Conservation (phyloP, 2,888 invertebrate genomes). For the Pomacea canaliculata region DNA sequence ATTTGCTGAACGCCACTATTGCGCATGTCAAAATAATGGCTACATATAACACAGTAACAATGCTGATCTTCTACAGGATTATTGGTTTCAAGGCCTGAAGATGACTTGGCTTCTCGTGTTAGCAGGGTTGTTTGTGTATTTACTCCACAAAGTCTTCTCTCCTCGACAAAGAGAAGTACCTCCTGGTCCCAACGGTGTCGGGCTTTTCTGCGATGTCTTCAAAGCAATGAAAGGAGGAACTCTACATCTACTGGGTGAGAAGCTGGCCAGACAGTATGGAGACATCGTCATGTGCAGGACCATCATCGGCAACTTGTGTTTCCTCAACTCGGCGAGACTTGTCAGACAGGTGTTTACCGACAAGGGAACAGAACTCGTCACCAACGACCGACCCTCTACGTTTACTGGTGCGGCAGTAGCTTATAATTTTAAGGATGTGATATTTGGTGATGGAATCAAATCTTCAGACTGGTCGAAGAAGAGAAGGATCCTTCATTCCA, state of each 20-base stretch:
- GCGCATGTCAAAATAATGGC: no score
- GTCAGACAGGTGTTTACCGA: background rate
- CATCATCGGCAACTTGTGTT: background rate
- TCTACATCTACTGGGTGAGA: background rate
- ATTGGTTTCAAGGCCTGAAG: no score
- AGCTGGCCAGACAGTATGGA: background rate
- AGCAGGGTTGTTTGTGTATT: no score
- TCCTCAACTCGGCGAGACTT: background rate
- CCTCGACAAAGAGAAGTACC: background rate
- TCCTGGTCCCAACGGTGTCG: background rate
- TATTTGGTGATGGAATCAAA: no score
- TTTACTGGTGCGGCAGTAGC: background rate
- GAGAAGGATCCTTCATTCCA: no score
- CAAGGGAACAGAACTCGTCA: background rate
- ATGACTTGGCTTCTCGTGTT: no score
- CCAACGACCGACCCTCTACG: background rate
- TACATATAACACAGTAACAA: no score
- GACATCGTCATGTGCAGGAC: background rate
- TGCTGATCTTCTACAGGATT: no score
- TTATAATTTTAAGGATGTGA: background rate
- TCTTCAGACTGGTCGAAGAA: no score
- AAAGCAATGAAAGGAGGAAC: background rate
- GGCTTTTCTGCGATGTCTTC: background rate
- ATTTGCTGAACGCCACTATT: no score
- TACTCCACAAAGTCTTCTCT: no score